phyloP scores from a whole-genome alignment of 2,113 vertebrate species.

The Lagopus muta region DNA sequence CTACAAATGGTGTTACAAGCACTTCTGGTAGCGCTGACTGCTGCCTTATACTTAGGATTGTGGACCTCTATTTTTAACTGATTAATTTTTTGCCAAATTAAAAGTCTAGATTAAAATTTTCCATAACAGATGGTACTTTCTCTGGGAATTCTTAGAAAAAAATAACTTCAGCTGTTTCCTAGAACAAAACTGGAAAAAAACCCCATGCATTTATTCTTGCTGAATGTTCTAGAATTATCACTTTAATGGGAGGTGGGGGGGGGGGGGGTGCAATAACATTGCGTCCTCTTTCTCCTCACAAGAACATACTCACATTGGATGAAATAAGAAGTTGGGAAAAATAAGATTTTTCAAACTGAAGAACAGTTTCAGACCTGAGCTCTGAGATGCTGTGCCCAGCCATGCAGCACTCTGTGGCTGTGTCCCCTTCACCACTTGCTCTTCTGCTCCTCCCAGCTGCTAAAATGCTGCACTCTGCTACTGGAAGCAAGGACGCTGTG shows the following conservation, averaged over 20 bases:
- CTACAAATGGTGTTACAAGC: not conserved
- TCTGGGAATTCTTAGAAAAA: not conserved
- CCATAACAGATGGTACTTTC: constrained; percentile 16
- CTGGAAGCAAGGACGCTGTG: rapidly evolving
- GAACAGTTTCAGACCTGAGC: not conserved
- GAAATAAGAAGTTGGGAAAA: not conserved
- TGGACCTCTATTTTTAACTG: not conserved
- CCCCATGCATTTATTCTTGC: not conserved
- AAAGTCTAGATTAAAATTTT: not conserved
- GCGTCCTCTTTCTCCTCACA: not conserved
- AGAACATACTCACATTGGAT: not conserved
- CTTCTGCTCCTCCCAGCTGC: not conserved
- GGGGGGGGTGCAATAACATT: not conserved
- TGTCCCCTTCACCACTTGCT: rapidly evolving
- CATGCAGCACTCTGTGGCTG: not conserved
- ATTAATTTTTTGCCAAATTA: not conserved
- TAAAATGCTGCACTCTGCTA: rapidly evolving
- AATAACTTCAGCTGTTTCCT: not conserved
- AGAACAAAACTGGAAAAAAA: constrained; percentile 2
- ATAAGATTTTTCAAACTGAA: not conserved
- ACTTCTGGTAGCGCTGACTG: not conserved
- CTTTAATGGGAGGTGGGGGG: not conserved
- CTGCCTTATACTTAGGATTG: not conserved
- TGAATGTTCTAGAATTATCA: not conserved
- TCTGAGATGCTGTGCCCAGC: not conserved